A percentile compares a stretch with the other conserved stretches of the same genome.
Conservation (phyloP, 2,888 invertebrate species). For the Leptothorax acervorum region DNA sequence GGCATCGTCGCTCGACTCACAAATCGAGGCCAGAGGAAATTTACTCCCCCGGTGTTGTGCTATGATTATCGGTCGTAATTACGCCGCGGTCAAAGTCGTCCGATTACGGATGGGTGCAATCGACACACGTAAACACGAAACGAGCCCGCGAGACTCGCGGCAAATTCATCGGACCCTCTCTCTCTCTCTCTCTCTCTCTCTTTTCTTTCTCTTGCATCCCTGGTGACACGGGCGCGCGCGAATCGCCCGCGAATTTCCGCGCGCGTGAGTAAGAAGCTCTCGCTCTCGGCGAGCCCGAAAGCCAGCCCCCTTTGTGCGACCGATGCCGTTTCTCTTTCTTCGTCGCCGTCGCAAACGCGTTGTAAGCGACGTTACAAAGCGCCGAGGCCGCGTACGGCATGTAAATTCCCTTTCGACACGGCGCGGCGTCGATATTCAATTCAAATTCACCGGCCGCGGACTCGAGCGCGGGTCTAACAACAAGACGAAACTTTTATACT, state of each 20-base stretch:
- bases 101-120: slow-evolving; percentile 40
- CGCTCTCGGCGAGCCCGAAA: slow-evolving; percentile 15
- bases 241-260: slow-evolving; percentile 5
- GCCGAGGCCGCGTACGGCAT: slow-evolving; percentile 22
- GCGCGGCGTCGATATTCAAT: slow-evolving; percentile 43
- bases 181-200: neutral
- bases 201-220: neutral
- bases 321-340: slow-evolving; percentile 10
- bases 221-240: slow-evolving; percentile 27
- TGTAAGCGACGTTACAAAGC: slow-evolving; percentile 44
- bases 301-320: slow-evolving; percentile 28
- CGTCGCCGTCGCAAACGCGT: slow-evolving; percentile 4
- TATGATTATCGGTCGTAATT: slow-evolving; percentile 42
- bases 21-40: slow-evolving; percentile 50
- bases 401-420: slow-evolving; percentile 39
- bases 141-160: slow-evolving; percentile 13
- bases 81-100: slow-evolving; percentile 51
- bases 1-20: slow-evolving; percentile 16
- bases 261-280: slow-evolving; percentile 34
- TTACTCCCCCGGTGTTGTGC: slow-evolving; percentile 43
- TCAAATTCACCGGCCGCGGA: slow-evolving; percentile 34
- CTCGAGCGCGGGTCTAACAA: neutral
- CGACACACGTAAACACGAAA: slow-evolving; percentile 42
- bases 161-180: neutral
- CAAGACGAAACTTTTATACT: too few relatives aligned